Conservation (phyloP, 1,140 invertebrate species). For the Archegozetes longisetosus region DNA sequence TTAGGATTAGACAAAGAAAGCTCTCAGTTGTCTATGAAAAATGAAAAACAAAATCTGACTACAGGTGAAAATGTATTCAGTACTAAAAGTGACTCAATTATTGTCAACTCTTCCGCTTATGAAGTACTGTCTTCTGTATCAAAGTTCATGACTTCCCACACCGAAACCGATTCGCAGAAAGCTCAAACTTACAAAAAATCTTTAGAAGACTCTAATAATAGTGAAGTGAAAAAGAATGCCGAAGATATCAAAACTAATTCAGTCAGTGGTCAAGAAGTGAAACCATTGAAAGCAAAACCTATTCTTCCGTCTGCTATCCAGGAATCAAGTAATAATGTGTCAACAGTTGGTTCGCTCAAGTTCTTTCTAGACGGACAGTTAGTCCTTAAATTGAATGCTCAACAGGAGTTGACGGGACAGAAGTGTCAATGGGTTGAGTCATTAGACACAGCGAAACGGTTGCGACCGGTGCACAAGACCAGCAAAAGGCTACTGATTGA, state of each 20-base stretch:
- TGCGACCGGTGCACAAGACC: not conserved
- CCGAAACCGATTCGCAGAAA: not conserved
- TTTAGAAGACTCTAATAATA: not conserved
- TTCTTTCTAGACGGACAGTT: slow-evolving; percentile 22
- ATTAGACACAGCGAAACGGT: slow-evolving; percentile 18
- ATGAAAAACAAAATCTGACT: not conserved
- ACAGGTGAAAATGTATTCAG: not conserved
- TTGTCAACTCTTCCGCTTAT: not conserved
- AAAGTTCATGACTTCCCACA: not conserved
- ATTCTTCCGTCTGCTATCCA: not conserved
- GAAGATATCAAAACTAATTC: not conserved
- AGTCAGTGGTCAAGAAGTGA: slow-evolving; percentile 13
- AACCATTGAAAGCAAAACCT: slow-evolving; percentile 15
- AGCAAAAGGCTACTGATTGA: not conserved
- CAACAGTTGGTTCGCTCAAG: slow-evolving; percentile 17
- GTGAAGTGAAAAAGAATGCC: not conserved
- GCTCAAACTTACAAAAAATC: not conserved
- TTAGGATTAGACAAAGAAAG: slow-evolving; percentile 14
- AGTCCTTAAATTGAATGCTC: slow-evolving; percentile 24
- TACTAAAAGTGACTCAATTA: not conserved
- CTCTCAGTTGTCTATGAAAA: not conserved
- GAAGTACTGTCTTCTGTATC: not conserved
- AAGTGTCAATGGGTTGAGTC: slow-evolving; percentile 24
- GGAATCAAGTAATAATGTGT: not conserved
- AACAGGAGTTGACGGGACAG: slow-evolving; percentile 20